Evolutionary conservation across 2,113 vertebrate genomes (phyloP).

Genomic region (Calonectris borealis): DNA sequence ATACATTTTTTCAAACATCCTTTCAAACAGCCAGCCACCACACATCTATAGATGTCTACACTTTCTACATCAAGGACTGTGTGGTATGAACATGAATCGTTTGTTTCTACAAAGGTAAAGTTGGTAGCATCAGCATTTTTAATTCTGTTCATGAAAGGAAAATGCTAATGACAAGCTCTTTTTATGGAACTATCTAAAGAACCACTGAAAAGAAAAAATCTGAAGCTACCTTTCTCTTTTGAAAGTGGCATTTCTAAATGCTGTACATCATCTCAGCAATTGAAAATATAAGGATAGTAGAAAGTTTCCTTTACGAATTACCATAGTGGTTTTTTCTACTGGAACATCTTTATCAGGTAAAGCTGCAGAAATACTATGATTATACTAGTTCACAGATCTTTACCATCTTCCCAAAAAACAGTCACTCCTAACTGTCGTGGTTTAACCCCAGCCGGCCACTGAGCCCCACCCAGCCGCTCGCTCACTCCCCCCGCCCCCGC

Average conservation of each 20-base stretch:
- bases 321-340: background rate
- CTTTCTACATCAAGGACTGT: constrained; percentile 25
- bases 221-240: constrained; percentile 12
- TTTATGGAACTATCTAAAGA: constrained; percentile 32
- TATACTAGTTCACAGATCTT: background rate
- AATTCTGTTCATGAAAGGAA: constrained; percentile 35
- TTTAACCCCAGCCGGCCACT: no score
- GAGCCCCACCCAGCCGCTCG: no score
- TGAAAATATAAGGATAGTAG: constrained; percentile 25
- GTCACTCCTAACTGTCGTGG: background rate
- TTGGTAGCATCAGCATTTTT: constrained; percentile 29
- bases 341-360: background rate
- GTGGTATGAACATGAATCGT: constrained; percentile 1
- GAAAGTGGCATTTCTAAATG: constrained; percentile 47
- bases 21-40: constrained; percentile 7
- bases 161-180: constrained; percentile 29
- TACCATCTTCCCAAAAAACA: background rate
- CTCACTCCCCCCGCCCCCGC: no score
- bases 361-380: constrained; percentile 26
- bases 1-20: background rate
- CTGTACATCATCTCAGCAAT: background rate
- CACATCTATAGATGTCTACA: background rate
- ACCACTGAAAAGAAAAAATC: background rate
- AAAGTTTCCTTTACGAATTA: constrained; percentile 35
- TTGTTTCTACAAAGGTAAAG: constrained; percentile 30